Base-by-base conservation (phyloP, 92 coral and sea anemone species). In the Actinostola sp. region DNA sequence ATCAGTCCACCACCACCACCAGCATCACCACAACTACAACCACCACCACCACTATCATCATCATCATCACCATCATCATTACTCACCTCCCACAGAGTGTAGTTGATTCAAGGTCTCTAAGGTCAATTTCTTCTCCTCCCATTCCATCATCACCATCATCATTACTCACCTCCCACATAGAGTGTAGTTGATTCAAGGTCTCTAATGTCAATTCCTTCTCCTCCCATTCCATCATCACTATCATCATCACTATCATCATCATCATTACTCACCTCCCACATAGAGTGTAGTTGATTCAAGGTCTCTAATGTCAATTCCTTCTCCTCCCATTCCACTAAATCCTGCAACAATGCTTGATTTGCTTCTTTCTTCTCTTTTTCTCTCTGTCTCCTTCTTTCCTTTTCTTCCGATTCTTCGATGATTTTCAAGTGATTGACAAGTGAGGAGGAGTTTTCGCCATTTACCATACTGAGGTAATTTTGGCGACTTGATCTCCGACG, bases 351-450 rank as follows among this genome's bases (percentile, higher is more conserved):
- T 30, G 93, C 99, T 60, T 91, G 89, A 35, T 95, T 95, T 3
- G 99, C 99, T 49, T 91, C 99, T 62, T 84, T 91, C 73, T 88
- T 91, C 56, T 91, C 99, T 63, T 95, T 95, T 57, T 95, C 99
- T 29, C 93, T 89, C 41, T 78, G 81, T 46, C 92, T 84, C 19
- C 94, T 82, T 20, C 89, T 77, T 54, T 95, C 99, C 10, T 86
- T 89, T 56, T 95, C 95, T 52, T 73, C 86, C 25, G 86, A 70
- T 64, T 95, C 97, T 73, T 95, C 95, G 44, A 86, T 89, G 41
- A 95, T 81, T 61, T 88, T 85, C 32, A 95, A 81, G 39, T 81
- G 99, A 2, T 82, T 95, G 4, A 95, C 92, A 51, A 95, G 81
- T 4, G 95, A 86, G 11, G 95, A 81, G 15, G 83, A 66, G 70